Percentiles rank a stretch among this genome's conserved stretches.
Conservation (phyloP, 2,888 invertebrate genomes). For the Amiota communis region DNA sequence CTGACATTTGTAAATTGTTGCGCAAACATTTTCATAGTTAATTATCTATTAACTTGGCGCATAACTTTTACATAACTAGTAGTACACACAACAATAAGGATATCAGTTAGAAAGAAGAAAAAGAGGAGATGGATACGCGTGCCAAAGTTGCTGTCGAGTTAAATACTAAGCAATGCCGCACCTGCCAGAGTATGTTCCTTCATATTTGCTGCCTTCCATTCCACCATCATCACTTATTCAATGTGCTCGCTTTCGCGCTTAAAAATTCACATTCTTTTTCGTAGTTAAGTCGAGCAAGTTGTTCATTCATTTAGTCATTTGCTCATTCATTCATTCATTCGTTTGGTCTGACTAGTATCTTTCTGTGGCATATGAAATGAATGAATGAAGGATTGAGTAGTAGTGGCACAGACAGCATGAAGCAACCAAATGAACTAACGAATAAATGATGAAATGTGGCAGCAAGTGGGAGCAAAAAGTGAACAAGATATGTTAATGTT, state of each 20-base stretch:
- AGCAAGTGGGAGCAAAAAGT: neutral
- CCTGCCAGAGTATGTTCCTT: neutral
- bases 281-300: constrained; percentile 14
- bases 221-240: neutral
- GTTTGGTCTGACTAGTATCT: too few relatives aligned
- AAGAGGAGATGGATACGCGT: constrained; percentile 25
- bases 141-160: constrained; percentile 15
- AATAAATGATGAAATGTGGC: neutral
- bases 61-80: constrained; percentile 53
- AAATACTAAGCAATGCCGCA: constrained; percentile 29
- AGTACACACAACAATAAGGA: constrained; percentile 34
- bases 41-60: constrained; percentile 64
- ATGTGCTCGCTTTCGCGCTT: constrained; percentile 28
- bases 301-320: too few relatives aligned
- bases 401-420: too few relatives aligned
- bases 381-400: too few relatives aligned
- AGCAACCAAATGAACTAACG: neutral
- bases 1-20: constrained; percentile 62
- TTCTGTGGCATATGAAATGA: too few relatives aligned
- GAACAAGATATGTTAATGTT: neutral
- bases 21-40: constrained; percentile 64
- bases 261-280: constrained; percentile 56
- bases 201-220: neutral
- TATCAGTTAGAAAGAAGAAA: constrained; percentile 18
- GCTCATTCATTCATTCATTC: too few relatives aligned